phyloP scores from a whole-genome alignment of 2,113 vertebrate species.

The Tragelaphus strepsiceros region DNA sequence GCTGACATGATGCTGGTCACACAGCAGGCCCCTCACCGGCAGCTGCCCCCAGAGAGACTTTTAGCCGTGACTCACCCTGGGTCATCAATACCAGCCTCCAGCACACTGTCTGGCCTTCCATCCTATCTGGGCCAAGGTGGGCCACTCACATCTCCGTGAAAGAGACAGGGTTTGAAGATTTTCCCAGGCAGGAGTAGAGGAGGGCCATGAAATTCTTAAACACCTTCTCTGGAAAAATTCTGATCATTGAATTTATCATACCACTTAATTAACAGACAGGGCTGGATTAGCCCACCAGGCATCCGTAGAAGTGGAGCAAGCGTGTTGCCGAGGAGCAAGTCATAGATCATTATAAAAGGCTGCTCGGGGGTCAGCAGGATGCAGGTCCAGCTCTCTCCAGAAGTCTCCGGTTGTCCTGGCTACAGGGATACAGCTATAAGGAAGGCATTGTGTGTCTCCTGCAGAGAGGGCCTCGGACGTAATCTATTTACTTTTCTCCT shows the following conservation, averaged over 20 bases:
- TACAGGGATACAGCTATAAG: neutral
- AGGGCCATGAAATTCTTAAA: neutral
- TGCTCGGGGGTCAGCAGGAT: neutral
- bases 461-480: neutral
- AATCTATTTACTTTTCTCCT: conserved; percentile 38
- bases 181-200: neutral
- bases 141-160: neutral
- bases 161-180: neutral
- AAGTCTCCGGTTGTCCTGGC: neutral
- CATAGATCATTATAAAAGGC: neutral
- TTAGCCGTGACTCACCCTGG: neutral
- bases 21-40: neutral
- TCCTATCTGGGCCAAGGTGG: neutral
- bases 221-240: neutral
- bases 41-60: neutral
- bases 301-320: neutral
- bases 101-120: neutral
- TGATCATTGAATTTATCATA: neutral
- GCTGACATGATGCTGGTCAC: neutral
- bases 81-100: neutral
- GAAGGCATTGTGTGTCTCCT: neutral
- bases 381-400: neutral
- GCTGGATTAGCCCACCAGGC: neutral
- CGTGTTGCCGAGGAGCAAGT: neutral
- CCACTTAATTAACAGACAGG: neutral